Conservation (phyloP, 2,797 vertebrate species). For the Clamator glandarius region DNA sequence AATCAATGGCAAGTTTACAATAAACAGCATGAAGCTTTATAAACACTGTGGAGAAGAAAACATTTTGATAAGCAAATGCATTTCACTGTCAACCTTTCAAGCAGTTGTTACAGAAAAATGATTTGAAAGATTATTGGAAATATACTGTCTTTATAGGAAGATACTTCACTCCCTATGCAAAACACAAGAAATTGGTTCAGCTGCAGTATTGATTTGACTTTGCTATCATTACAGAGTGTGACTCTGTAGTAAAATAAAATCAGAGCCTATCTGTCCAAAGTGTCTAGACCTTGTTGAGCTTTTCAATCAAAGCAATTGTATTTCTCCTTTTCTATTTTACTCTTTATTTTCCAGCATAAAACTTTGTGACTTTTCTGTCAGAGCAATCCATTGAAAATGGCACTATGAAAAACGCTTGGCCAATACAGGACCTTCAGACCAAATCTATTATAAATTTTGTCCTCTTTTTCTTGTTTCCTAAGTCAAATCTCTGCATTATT, state of each 20-base stretch:
- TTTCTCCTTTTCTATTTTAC: constrained; percentile 36
- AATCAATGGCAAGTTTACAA: constrained; percentile 54
- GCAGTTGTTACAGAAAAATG: constrained; percentile 14
- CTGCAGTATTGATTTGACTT: background rate
- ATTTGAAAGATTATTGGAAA: constrained; percentile 38
- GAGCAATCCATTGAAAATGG: constrained; percentile 24
- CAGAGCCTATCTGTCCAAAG: background rate
- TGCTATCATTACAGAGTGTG: background rate
- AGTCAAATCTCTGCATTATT: background rate
- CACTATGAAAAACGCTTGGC: constrained; percentile 26
- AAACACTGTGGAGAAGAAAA: constrained; percentile 26
- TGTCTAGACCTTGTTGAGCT: constrained; percentile 14
- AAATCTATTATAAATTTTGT: background rate
- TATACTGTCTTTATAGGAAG: background rate
- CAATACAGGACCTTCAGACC: background rate
- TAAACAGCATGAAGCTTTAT: constrained; percentile 8
- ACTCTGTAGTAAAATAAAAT: constrained; percentile 6
- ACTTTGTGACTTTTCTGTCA: constrained; percentile 58
- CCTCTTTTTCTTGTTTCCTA: background rate
- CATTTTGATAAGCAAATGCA: constrained; percentile 53
- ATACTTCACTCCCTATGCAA: background rate
- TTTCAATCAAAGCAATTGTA: constrained; percentile 49
- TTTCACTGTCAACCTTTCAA: constrained; percentile 23
- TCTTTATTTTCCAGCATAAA: constrained; percentile 52
- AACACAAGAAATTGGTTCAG: constrained; percentile 10